Evolutionary conservation across 2,888 invertebrate species (phyloP), one percentile per base, ranked within the genome.

Genomic region (Trachelus stipa): DNA sequence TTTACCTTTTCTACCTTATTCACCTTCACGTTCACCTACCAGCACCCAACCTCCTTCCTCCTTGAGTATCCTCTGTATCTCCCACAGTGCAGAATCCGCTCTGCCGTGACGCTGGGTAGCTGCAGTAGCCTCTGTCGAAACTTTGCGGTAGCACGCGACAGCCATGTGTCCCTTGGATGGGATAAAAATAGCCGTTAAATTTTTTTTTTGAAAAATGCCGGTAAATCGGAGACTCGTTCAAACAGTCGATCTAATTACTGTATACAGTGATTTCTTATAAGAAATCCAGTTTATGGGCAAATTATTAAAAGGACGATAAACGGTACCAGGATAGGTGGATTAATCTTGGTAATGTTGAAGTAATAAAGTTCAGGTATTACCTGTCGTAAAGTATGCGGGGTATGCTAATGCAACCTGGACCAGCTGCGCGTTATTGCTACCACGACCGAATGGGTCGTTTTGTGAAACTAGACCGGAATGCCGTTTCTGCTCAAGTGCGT

Each of bases 321-420:
- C 23, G 56, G 56, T 56, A 23, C 56, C 15, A 9, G 56, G 56
- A 9, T 56, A 56, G 56, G 15, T 56, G 9, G 81, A 86, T 86
- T 84, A 84, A 83, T 85, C 82, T 83, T 74, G 80, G 23, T 81
- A 82, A 81, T 83, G 80, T 77, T 79, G 75, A 76, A 75, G 82
- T 80, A 79, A 83, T 83, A 81, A 83, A 83, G 78, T 79, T 75
- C 81, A 79, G 83, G 84, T 84, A 87, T 87, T 86, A 86, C 85
- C 85, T 83, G 84, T 83, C 82, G 84, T 85, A 83, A 85, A 83
- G 83, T 85, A 85, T 86, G 85, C 82, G 69, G 79, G 85, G 83
- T 84, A 87, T 84, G 85, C 82, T 84, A 83, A 83, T 84, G 80
- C 79, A 73, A 23, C 23, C 56, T 56, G 56, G 74, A 82, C 82